Evolutionary conservation across 2,113 vertebrate genomes (phyloP), one percentile per base, ranked within the genome.

Genomic region (Taxidea taxus): DNA sequence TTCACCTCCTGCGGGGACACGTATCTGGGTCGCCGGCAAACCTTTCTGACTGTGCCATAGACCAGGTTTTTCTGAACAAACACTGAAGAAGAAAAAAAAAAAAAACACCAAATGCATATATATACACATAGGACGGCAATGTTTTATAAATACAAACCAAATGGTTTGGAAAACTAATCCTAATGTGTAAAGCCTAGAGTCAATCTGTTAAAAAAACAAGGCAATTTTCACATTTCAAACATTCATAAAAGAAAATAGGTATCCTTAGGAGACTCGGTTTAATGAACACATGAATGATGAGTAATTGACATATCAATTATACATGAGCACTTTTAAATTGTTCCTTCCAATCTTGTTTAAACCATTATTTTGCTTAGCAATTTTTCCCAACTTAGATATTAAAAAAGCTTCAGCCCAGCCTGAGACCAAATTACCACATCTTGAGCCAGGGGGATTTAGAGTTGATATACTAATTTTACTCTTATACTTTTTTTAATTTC

Each of bases 21-120:
- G 34, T 99, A 99, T 92, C 98, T 98, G 51, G 99, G 99, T 96
- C 99, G 99, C 62, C 99, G 98, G 78, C 99, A 97, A 95, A 99
- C 98, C 9, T 34, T 98, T 95, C 99, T 99, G 97, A 1, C 78
- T 29, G 99, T 99, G 80, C 98, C 98, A 95, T 68, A 98, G 4
- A 21, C 88, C 1, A 91, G 0, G 90, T 99, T 99, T 97, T 96
- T 98, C 98, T 99, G 99, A 96, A 34, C 97, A 99, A 99, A 99
- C 64, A 96, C 99, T 99, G 98, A 10, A 56, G 54, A 80, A 70
- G 62, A 68, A 68, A 39, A 80, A 80, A 16, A 49, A 25, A 81
- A 49, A 11, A 58, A 1, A 51, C 15, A 86, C 0, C 42, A 47
- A 47, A 75, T 31, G 72, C 27, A 31, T 47, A 66, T 12, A 91